These are phyloP conservation scores for Chlorodrepanis virens DNA, from an alignment of 2,113 vertebrate species.

Conservation along the genomic window DNA sequence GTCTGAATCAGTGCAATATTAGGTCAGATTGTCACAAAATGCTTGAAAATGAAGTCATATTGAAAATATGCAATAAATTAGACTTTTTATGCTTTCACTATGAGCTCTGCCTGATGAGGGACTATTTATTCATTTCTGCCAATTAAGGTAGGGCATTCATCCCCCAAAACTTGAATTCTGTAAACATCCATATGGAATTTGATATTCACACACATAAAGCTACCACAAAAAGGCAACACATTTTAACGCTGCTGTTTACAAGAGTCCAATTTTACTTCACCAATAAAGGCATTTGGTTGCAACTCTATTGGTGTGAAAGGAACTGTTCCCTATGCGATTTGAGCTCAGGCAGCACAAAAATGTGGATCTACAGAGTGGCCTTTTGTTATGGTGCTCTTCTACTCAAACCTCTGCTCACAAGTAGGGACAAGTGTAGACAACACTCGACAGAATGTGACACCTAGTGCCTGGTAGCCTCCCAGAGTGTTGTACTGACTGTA, in stretches of 20 bases:
- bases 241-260: background rate
- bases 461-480: background rate
- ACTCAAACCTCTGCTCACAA: background rate
- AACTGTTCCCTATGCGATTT: background rate
- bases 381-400: background rate
- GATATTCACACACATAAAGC: background rate
- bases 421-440: background rate
- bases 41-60: slow-evolving; percentile 62
- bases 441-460: background rate
- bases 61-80: slow-evolving; percentile 64
- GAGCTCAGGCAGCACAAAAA: background rate
- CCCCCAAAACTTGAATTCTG: background rate
- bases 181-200: background rate
- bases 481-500: background rate
- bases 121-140: slow-evolving; percentile 18
- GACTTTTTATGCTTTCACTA: slow-evolving; percentile 12
- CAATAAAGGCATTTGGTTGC: background rate
- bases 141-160: slow-evolving; percentile 22
- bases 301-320: background rate
- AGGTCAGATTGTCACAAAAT: slow-evolving; percentile 49
- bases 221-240: background rate
- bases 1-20: slow-evolving; percentile 62
- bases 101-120: background rate
- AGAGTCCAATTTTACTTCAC: background rate
- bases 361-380: background rate